These are phyloP conservation scores for Actinopyga echinites DNA, from an alignment of 53 echinoderm and acorn worm species.

Conservation along the genomic window DNA sequence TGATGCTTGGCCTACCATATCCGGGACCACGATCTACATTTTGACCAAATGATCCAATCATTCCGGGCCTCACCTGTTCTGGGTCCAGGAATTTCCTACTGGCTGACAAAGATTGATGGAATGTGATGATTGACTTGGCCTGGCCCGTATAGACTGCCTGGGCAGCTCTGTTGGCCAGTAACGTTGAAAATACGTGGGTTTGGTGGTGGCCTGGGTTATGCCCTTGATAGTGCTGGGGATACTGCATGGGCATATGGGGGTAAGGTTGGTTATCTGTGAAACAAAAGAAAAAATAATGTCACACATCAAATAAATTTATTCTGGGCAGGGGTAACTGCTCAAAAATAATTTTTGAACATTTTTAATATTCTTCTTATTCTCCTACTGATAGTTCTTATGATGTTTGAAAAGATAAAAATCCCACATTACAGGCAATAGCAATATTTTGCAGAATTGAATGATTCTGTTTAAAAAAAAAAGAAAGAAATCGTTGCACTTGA, in stretches of 20 bases:
- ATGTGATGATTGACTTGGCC: conserved; percentile 89
- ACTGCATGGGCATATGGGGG: conserved; percentile 55
- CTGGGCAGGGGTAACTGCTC: no score
- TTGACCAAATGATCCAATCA: no score
- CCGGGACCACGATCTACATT: background rate
- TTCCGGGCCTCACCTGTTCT: conserved; percentile 81
- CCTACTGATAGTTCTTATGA: no score
- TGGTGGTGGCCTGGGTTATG: conserved; percentile 23
- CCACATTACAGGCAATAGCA: no score
- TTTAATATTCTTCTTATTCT: no score
- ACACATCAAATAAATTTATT: no score
- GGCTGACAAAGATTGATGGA: conserved; percentile 81
- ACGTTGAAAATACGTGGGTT: conserved; percentile 82
- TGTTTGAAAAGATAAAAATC: no score
- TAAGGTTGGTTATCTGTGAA: conserved; percentile 54
- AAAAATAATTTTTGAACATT: no score
- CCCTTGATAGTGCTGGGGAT: conserved; percentile 37
- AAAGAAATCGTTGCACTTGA: no score
- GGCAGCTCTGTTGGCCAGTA: conserved; percentile 90
- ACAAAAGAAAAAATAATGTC: background rate
- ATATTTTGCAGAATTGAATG: no score
- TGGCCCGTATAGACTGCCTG: conserved; percentile 90
- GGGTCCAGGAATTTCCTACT: conserved; percentile 78
- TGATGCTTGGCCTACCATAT: background rate
- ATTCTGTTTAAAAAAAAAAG: no score